Evolutionary conservation across 2,113 vertebrate species (phyloP).

Genomic region (western clawed frog (Xenopus tropicalis)): DNA sequence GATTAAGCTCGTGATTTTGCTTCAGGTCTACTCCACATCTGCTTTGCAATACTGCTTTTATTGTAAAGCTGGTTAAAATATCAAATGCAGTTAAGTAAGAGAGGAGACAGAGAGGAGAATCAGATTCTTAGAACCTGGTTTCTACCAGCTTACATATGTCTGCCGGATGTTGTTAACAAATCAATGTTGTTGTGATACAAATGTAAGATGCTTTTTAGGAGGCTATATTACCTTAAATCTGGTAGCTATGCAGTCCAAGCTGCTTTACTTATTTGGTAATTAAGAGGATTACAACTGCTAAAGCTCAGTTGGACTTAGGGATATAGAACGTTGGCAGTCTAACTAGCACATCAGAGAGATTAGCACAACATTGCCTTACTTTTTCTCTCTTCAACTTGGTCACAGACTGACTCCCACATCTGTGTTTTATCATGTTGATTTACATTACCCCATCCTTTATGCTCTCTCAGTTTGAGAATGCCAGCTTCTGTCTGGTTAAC

Average conservation of each 20-base stretch:
- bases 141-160: background rate
- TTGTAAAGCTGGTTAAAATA: background rate
- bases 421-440: background rate
- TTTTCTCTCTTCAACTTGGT: constrained; percentile 8
- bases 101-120: background rate
- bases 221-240: constrained; percentile 30
- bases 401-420: background rate
- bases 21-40: background rate
- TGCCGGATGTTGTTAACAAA: background rate
- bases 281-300: constrained; percentile 43
- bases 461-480: constrained; percentile 3
- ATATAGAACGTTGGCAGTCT: constrained; percentile 17
- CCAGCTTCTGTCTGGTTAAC: constrained; percentile 4
- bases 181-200: background rate
- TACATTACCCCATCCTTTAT: background rate
- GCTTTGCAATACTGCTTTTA: background rate
- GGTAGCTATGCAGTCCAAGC: constrained; percentile 14
- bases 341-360: constrained; percentile 39
- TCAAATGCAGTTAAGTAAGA: background rate
- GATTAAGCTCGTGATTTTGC: background rate
- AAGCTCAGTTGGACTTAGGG: constrained; percentile 26
- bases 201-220: constrained; percentile 13
- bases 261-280: constrained; percentile 23
- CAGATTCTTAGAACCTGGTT: background rate
- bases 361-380: constrained; percentile 16